Evolutionary conservation across 1,140 invertebrate species (phyloP), one percentile per base, ranked within the genome.

Genomic region (Brachionus calyciflorus): DNA sequence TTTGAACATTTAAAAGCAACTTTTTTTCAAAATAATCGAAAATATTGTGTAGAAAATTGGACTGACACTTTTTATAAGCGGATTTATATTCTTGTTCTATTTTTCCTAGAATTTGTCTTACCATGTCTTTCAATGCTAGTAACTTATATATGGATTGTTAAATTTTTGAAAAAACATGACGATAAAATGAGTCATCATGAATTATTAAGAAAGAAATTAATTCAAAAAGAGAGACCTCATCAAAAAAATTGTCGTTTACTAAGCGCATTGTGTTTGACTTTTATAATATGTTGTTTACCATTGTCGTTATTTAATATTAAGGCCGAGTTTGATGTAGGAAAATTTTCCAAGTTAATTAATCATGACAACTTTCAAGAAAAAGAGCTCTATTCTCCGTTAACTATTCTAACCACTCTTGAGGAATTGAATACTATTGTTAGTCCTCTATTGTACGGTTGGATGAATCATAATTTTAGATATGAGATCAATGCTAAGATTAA

Each of bases 311-410:
- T 85, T 78, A 83, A 86, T 73, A 63, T 86, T 9, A 77, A 85
- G 6, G 73, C 81, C 10, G 85, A 87, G 53, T 86, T 85, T 65
- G 80, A 84, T 40, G 81, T 87, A 49, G 86, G 84, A 26, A 82
- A 86, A 26, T 73, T 82, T n/a, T 81, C 83, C 12, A 83, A 86
- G 65, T 81, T 82, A 30, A 79, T 84, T 30, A 85, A 86, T 7
- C 85, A 87, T 83, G 85, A 83, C 40, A 86, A 85, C 12, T 78
- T 49, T 51, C 28, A 55, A 51, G 69, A 73, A 24, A 73, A 73
- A 41, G 69, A 51, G 28, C 26, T 73, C 2, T 73, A 73, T n/a
- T 73, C 69, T 26, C 69, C 69, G n/a, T 40, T 73, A 19, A 73
- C 69, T 19, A 73, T 73, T 51, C 26, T 73, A 24, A 73, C 69